phyloP scores from a whole-genome alignment of 2,113 vertebrate species.

The Melanerpes formicivorus region DNA sequence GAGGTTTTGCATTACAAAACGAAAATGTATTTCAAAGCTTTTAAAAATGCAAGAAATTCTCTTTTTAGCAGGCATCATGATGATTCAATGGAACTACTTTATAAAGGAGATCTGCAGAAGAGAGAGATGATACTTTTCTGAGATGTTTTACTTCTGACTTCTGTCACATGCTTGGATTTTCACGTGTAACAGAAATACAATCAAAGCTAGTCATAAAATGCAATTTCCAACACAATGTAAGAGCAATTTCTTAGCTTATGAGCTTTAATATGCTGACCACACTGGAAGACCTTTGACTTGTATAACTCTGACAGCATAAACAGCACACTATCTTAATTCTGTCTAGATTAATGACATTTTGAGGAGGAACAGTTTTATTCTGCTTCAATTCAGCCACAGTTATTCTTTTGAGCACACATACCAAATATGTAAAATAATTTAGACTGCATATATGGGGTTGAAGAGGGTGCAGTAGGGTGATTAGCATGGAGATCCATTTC shows the following conservation, averaged over 20 bases:
- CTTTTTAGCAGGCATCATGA: constrained; percentile 21
- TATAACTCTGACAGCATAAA: background rate
- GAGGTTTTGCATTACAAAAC: constrained; percentile 60
- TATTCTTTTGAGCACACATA: constrained; percentile 12
- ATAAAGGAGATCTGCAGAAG: background rate
- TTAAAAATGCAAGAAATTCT: constrained; percentile 58
- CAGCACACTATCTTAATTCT: background rate
- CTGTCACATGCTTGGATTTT: background rate
- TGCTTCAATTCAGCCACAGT: background rate
- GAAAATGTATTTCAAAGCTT: constrained; percentile 61
- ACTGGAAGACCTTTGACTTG: background rate
- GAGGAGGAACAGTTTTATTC: constrained; percentile 22
- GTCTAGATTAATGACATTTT: constrained; percentile 22
- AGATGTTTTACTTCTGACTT: background rate
- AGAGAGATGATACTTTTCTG: background rate
- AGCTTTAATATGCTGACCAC: background rate
- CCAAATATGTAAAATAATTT: constrained; percentile 15
- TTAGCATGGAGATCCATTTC: background rate
- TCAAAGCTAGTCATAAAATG: background rate
- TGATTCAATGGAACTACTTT: constrained; percentile 10
- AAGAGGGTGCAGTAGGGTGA: background rate
- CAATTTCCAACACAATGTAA: background rate
- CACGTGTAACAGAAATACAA: background rate
- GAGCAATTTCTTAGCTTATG: background rate
- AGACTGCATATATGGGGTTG: background rate